These are phyloP conservation scores for Adrianichthys oophorus DNA, from an alignment of 2,797 vertebrate species.

Conservation along the genomic window DNA sequence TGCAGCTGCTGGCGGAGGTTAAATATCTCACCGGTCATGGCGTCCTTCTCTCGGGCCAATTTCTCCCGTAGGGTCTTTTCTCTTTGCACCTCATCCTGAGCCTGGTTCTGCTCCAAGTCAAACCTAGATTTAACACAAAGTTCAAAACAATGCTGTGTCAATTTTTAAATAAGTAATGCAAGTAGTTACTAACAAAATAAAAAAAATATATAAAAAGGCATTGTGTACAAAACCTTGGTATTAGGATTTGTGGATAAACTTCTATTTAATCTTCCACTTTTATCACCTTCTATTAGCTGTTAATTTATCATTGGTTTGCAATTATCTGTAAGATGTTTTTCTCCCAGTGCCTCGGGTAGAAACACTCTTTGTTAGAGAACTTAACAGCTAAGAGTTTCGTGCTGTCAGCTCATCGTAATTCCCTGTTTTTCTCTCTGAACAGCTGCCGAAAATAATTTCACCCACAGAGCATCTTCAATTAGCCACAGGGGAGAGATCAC, in stretches of 20 bases:
- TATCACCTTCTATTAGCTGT: conserved; percentile 47
- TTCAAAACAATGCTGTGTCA: too few species aligned
- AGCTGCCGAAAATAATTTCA: conserved; percentile 75
- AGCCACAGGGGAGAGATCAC: conserved; percentile 77
- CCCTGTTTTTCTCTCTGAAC: conserved; percentile 69
- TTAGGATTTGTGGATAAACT: neutral
- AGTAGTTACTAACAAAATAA: too few species aligned
- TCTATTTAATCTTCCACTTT: conserved; percentile 36
- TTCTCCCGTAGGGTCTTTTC: conserved; percentile 89
- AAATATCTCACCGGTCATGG: conserved; percentile 88
- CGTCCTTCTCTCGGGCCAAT: conserved; percentile 88
- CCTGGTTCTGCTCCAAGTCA: conserved; percentile 90
- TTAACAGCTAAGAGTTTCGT: conserved; percentile 72
- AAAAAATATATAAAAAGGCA: too few species aligned
- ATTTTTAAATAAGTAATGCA: too few species aligned
- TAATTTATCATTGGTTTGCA: conserved; percentile 55
- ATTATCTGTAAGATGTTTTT: conserved; percentile 66
- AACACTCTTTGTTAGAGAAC: conserved; percentile 67
- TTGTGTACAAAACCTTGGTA: too few species aligned
- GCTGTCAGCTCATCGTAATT: conserved; percentile 71
- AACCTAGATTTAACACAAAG: conserved; percentile 77
- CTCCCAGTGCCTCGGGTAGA: conserved; percentile 61
- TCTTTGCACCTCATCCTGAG: conserved; percentile 88
- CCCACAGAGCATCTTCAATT: conserved; percentile 78
- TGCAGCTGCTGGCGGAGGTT: conserved; percentile 92